Evolutionary conservation across 30 jellyfish, hydroid and myxozoan species (phyloP).

Genomic region (Rhopilema esculentum): DNA sequence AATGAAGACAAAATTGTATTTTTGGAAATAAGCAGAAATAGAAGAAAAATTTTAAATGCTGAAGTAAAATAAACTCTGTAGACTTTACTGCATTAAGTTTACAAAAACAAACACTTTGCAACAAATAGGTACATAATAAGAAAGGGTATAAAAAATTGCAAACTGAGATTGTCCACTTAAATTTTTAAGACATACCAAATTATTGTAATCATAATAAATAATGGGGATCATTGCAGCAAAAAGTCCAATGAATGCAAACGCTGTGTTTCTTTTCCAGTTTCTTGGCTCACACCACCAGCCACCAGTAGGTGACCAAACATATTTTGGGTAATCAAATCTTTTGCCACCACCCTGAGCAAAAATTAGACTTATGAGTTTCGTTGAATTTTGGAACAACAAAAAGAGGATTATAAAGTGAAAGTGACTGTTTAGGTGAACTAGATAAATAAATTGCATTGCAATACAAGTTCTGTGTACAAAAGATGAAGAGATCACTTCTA

Average conservation of each 20-base stretch:
- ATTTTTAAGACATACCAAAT: constrained; percentile 36
- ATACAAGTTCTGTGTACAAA: not conserved
- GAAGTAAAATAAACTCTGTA: no score
- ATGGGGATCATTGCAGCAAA: constrained; percentile 59
- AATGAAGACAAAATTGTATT: no score
- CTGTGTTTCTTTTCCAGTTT: constrained; percentile 92
- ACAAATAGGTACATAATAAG: no score
- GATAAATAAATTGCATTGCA: not conserved
- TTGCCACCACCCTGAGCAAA: constrained; percentile 84
- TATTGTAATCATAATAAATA: constrained; percentile 47
- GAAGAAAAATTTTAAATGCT: no score
- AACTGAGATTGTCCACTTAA: not conserved
- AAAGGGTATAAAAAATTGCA: not conserved
- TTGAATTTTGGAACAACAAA: no score
- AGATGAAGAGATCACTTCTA: no score
- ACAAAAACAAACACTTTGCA: no score
- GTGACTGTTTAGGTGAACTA: not conserved
- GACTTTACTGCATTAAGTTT: no score
- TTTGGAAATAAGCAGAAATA: no score
- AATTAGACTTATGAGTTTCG: not conserved
- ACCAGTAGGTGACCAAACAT: constrained; percentile 97
- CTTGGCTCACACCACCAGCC: constrained; percentile 99
- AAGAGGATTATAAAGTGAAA: no score
- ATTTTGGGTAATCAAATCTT: constrained; percentile 82
- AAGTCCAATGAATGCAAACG: constrained; percentile 54